These are phyloP conservation scores for Engystomops pustulosus DNA, from an alignment of 2,113 vertebrate species.

Conservation along the genomic window DNA sequence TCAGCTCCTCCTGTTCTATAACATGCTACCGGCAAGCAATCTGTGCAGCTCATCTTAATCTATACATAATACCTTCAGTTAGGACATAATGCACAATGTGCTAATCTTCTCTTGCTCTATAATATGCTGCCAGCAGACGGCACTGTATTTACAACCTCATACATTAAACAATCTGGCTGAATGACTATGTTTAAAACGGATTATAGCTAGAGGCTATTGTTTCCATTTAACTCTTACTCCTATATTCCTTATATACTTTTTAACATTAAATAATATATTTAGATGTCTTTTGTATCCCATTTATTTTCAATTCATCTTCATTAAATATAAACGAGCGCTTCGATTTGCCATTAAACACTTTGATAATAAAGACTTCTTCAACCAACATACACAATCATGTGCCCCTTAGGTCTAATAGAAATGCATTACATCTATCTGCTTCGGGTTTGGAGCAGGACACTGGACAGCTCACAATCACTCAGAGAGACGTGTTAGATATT, in stretches of 20 bases:
- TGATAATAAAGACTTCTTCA: conserved; percentile 12
- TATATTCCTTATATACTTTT: not conserved
- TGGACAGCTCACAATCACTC: no score
- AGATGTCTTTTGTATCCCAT: not conserved
- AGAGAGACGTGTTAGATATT: not conserved
- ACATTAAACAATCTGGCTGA: no score
- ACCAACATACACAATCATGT: conserved; percentile 17
- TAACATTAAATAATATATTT: not conserved
- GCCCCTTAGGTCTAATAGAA: not conserved
- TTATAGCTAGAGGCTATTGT: no score
- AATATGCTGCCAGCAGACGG: no score
- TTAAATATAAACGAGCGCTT: conserved; percentile 34
- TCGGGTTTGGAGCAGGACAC: not conserved
- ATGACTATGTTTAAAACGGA: no score
- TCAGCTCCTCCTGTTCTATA: no score
- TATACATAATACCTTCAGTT: no score
- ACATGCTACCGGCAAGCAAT: no score
- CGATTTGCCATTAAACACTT: not conserved
- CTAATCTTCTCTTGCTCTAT: no score
- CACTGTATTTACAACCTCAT: no score
- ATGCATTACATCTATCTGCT: not conserved
- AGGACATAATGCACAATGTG: no score
- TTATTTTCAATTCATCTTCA: conserved; percentile 1
- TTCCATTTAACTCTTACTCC: not conserved
- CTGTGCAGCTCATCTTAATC: no score